Evolutionary conservation across 2,888 invertebrate genomes (phyloP).

Genomic region (Fabriciana adippe): DNA sequence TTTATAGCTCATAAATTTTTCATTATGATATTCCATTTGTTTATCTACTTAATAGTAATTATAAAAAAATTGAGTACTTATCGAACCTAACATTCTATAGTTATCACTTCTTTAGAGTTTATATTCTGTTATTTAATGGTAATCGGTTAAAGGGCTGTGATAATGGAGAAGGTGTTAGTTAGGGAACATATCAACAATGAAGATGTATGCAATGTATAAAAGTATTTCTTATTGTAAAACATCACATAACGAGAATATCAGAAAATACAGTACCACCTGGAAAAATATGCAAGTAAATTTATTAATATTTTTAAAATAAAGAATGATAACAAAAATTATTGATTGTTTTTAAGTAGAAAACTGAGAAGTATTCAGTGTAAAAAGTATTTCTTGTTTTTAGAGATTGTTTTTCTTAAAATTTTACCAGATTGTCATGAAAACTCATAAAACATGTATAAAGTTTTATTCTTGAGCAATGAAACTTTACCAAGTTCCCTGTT

Average conservation of each 20-base stretch:
- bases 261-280: no score
- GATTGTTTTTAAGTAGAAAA: no score
- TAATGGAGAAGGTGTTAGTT: slow-evolving; percentile 66
- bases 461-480: neutral
- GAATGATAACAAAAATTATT: no score
- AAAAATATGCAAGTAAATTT: no score
- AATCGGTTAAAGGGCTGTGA: slow-evolving; percentile 75
- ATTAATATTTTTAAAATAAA: no score
- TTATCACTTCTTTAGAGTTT: slow-evolving; percentile 60
- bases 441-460: neutral
- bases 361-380: no score
- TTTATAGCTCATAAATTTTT: slow-evolving; percentile 36
- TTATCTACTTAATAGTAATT: slow-evolving; percentile 43
- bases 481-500: slow-evolving; percentile 9
- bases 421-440: no score
- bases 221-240: neutral
- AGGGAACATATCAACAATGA: slow-evolving; percentile 60
- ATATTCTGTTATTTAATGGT: slow-evolving; percentile 68
- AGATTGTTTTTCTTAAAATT: no score
- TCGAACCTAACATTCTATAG: slow-evolving; percentile 53
- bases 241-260: neutral
- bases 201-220: slow-evolving; percentile 39
- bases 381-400: no score
- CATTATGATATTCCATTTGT: slow-evolving; percentile 47
- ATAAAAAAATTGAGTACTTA: slow-evolving; percentile 53